Conservation (phyloP, 2,888 invertebrate species). For the Drosophila planitibia region DNA sequence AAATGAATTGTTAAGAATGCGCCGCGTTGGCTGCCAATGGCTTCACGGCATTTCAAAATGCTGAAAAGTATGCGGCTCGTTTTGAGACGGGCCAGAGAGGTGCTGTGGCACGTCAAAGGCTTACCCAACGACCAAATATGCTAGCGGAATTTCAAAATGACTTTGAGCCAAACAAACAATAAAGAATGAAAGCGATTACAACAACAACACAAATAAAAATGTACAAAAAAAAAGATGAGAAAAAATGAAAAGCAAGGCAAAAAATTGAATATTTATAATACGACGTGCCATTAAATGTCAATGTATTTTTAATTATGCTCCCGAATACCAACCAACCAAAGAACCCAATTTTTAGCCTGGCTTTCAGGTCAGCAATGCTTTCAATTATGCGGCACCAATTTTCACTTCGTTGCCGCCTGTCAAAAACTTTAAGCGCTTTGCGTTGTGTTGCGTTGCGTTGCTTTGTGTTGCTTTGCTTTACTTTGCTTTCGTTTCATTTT, state of each 20-base stretch:
- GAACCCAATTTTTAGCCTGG: constrained; percentile 46
- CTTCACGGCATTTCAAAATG: constrained; percentile 48
- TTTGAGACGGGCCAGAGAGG: constrained; percentile 13
- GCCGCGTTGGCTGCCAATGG: constrained; percentile 47
- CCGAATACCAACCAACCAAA: constrained; percentile 52
- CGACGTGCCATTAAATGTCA: constrained; percentile 72
- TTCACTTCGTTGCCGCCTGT: constrained; percentile 74
- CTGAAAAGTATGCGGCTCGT: constrained; percentile 56
- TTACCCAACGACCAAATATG: constrained; percentile 62
- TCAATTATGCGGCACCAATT: constrained; percentile 74
- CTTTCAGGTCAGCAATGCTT: constrained; percentile 50
- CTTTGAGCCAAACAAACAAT: constrained; percentile 52
- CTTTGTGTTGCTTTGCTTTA: constrained; percentile 46
- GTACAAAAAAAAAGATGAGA: not conserved
- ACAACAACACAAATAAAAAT: constrained; percentile 14
- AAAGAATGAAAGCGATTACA: constrained; percentile 27
- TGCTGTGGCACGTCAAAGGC: constrained; percentile 59
- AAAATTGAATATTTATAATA: constrained; percentile 73
- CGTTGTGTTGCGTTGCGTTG: constrained; percentile 46
- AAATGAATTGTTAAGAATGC: constrained; percentile 75
- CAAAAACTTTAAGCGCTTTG: constrained; percentile 69
- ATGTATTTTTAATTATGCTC: constrained; percentile 77
- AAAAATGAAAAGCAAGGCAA: constrained; percentile 16
- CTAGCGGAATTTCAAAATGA: constrained; percentile 67
- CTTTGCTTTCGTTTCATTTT: constrained; percentile 50